phyloP scores from a whole-genome alignment of 53 echinoderm and acorn worm species.

The Pentamera pediparva region DNA sequence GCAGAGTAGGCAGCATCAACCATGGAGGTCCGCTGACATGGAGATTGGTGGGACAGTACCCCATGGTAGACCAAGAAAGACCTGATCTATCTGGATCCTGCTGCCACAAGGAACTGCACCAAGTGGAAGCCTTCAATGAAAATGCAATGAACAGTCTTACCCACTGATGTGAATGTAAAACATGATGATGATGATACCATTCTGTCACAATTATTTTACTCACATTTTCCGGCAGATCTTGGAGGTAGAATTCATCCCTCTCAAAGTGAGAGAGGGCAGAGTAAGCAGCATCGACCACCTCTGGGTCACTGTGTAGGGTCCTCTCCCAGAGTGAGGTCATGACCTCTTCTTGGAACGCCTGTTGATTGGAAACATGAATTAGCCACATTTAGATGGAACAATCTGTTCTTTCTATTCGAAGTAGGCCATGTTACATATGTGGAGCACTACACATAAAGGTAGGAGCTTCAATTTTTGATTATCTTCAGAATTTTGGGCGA shows the following conservation, averaged over 20 bases:
- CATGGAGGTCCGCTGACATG: too few species aligned
- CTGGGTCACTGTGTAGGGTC: conserved; percentile 30
- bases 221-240: conserved; percentile 63
- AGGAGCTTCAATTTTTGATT: too few species aligned
- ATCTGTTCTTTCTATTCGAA: too few species aligned
- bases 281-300: conserved; percentile 51
- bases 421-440: too few species aligned
- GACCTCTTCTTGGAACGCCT: conserved; percentile 44
- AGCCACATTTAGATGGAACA: too few species aligned
- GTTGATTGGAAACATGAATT: neutral
- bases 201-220: neutral
- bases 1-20: conserved; percentile 57
- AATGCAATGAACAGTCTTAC: neutral
- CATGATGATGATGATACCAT: too few species aligned
- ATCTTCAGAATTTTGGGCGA: too few species aligned
- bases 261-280: conserved; percentile 62
- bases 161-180: too few species aligned
- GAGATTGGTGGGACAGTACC: too few species aligned
- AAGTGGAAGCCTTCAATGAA: neutral
- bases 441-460: too few species aligned
- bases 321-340: conserved; percentile 55
- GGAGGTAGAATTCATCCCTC: conserved; percentile 54
- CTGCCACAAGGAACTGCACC: neutral
- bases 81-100: too few species aligned
- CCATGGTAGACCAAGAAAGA: too few species aligned